phyloP scores from a whole-genome alignment of 2,888 invertebrate species.

The Meloe dianella region DNA sequence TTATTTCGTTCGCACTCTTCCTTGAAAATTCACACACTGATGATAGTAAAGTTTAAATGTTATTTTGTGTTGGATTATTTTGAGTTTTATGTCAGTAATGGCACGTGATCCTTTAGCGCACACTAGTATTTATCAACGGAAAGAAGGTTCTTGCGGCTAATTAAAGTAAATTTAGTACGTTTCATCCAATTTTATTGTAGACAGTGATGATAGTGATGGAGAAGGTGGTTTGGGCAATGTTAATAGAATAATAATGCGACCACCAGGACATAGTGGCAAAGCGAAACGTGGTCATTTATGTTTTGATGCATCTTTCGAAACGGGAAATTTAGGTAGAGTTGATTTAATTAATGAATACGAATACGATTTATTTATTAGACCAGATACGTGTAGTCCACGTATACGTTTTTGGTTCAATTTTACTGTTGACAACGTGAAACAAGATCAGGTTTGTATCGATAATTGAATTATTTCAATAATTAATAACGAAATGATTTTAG shows the following conservation, averaged over 20 bases:
- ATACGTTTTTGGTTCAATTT: slow-evolving; percentile 98
- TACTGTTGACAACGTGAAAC: slow-evolving; percentile 92
- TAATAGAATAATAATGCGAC: slow-evolving; percentile 84
- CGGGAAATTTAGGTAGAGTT: slow-evolving; percentile 95
- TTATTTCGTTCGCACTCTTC: background rate
- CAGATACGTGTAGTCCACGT: slow-evolving; percentile 94
- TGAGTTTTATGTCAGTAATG: slow-evolving; percentile 15
- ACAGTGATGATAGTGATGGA: slow-evolving; percentile 90
- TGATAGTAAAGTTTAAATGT: background rate
- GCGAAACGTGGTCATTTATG: slow-evolving; percentile 95
- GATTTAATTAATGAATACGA: slow-evolving; percentile 93
- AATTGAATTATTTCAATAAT: slow-evolving; percentile 12
- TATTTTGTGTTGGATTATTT: background rate
- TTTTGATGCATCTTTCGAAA: slow-evolving; percentile 97
- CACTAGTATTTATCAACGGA: slow-evolving; percentile 69
- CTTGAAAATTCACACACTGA: background rate
- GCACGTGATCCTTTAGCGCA: slow-evolving; percentile 59
- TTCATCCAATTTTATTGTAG: slow-evolving; percentile 60
- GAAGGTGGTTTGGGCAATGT: slow-evolving; percentile 95
- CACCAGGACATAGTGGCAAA: slow-evolving; percentile 91
- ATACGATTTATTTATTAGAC: slow-evolving; percentile 94
- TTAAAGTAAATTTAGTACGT: background rate
- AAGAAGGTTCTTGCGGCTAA: slow-evolving; percentile 41
- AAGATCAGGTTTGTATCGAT: slow-evolving; percentile 75
- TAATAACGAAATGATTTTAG: slow-evolving; percentile 62